These are phyloP conservation scores for Bombus pascuorum DNA, from an alignment of 1,140 invertebrate genomes.

Conservation along the genomic window DNA sequence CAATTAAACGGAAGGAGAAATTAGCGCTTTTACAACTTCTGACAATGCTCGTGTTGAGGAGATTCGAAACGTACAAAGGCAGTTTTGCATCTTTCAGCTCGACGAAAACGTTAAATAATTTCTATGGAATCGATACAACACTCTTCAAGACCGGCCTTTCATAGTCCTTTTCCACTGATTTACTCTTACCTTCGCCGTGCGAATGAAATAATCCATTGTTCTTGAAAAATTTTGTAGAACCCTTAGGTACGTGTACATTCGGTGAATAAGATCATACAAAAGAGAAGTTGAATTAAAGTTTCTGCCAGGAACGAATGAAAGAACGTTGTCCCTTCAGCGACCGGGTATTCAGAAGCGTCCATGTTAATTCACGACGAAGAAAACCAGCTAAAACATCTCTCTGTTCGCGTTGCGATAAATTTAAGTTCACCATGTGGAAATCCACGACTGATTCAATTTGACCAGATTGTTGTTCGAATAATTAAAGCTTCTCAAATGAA, in stretches of 20 bases:
- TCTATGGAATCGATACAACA: neutral
- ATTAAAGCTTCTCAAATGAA: neutral
- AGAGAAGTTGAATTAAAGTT: neutral
- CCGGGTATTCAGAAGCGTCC: neutral
- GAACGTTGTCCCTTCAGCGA: neutral
- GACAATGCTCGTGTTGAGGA: neutral
- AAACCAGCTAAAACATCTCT: neutral
- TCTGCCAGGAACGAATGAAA: neutral
- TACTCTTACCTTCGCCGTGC: too few relatives aligned
- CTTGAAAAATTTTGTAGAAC: neutral
- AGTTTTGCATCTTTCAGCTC: neutral
- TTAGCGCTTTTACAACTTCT: conserved; percentile 24
- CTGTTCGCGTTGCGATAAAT: neutral
- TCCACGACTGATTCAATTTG: neutral
- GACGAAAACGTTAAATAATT: conserved; percentile 14
- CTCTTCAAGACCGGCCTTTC: neutral
- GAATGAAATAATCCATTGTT: neutral
- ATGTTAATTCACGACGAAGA: neutral
- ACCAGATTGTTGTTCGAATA: neutral
- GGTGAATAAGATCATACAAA: neutral
- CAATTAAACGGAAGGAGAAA: conserved; percentile 9
- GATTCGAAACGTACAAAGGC: neutral
- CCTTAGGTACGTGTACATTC: neutral
- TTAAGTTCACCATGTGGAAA: neutral
- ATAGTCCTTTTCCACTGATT: neutral